Base-by-base conservation (phyloP, 2,797 vertebrate species). In the Gadopsis marmoratus region DNA sequence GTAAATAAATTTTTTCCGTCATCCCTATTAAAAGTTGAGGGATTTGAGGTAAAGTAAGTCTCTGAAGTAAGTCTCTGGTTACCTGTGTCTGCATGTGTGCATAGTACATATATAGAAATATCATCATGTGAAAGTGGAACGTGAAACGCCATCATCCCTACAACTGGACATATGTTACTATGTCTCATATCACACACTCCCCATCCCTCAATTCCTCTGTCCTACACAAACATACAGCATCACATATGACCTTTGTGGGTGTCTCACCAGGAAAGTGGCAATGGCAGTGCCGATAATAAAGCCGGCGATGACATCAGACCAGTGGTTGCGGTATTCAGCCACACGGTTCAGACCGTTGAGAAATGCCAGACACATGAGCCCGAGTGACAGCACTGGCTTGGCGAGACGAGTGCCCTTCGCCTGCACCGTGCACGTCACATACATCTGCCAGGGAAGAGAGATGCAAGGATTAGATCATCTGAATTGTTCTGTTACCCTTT, bases 241-340 rank as follows among this genome's bases (percentile, higher is more conserved):
- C 31, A 62, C 6, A 7, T 12, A 10, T 14, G 16, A 51, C 5
- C 3, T 47, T 3, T 39, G 1, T 21, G 59, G 3, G 4, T 12
- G 31, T 59, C 97, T 97, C 94, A 99, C 98, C 96, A 99, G 95
- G 93, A 99, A 99, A 0, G 97, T 96, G 85, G 98, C 97, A 87
- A 99, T 98, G 82, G 98, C 96, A 55, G 96, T 94, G 59, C 98
- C 98, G 0, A 99, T 97, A 92, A 98, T 90, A 88, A 98, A 99
- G 76, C 98, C 98, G 8, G 98, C 97, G 82, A 99, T 98, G 94
- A 99, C 97, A 69, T 99, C 98, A 0, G 97, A 96, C 98, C 98
- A 99, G 86, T 99, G 98, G 95, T 99, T 99, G 70, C 98, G 97
- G 92, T 99, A 99, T 86, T 99, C 98, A n/a, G 98, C 97, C 90